Evolutionary conservation across 2,888 invertebrate species (phyloP), one percentile per base, ranked within the genome.

Genomic region (Sphaerophoria rueppellii): DNA sequence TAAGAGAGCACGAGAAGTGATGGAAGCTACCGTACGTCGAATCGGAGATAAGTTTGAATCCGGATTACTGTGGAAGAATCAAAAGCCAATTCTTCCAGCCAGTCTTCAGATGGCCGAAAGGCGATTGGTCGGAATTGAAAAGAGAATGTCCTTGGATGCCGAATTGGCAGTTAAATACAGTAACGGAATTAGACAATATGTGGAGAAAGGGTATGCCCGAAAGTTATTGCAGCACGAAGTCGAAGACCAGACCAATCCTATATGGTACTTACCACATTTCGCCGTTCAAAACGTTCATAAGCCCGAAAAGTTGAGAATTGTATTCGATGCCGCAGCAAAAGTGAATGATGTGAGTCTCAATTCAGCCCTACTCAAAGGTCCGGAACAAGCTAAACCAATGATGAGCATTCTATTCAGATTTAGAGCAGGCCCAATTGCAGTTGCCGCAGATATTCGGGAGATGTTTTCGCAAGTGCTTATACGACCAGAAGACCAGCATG

Each of bases 381-480:
- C 24, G 1, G 24, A 24, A 24, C 24, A 24, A 24, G 24, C 24
- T 2, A 24, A 24, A 3, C 55, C 55, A 2, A 90, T 2, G 89
- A 90, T 69, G 65, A 89, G 2, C 75, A 89, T 90, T 0, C 73
- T 91, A 48, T 87, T 90, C 82, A 87, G 89, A 2, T 91, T 91
- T 82, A 78, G 91, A 14, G 88, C 89, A 87, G 75, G 88, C 34
- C 78, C 48, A 54, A 77, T 90, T 12, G 90, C 88, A 0, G 87
- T 91, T 2, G 81, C 82, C 9, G 89, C 86, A 4, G 89, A 89
- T 70, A 87, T 89, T 0, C 86, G 69, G 0, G 24, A 24, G 2
- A 24, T 24, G 24, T 24, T 24, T 24, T 24, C 24, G 1, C 24
- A 24, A 24, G 2, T 50, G 0, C 1, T 4, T 1, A 50, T 50